Conservation (phyloP, 2,888 invertebrate species). For the Ischnus inquisitorius region DNA sequence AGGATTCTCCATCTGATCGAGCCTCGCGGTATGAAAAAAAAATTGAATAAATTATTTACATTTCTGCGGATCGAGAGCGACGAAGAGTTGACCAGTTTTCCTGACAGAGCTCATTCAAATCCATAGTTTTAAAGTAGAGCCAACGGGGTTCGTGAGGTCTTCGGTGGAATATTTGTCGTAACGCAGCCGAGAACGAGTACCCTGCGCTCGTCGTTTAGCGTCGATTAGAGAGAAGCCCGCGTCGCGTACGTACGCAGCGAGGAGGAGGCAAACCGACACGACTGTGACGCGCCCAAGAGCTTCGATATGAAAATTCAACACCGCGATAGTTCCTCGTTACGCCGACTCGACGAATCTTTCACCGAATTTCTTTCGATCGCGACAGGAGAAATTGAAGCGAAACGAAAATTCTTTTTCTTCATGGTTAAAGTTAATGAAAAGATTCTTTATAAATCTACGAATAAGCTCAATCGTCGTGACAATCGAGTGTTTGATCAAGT, state of each 20-base stretch:
- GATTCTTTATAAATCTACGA: not conserved
- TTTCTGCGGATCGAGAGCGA: not conserved
- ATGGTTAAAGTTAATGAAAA: not conserved
- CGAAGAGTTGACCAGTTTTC: not conserved
- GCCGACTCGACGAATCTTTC: not conserved
- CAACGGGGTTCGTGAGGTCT: not conserved
- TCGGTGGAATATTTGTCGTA: not conserved
- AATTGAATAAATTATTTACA: not conserved
- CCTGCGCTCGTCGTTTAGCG: slow-evolving; percentile 65
- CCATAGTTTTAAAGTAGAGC: not conserved
- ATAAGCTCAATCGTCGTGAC: slow-evolving; percentile 31
- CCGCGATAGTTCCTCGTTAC: not conserved
- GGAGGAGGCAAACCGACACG: slow-evolving; percentile 41
- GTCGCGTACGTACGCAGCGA: slow-evolving; percentile 41
- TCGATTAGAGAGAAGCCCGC: slow-evolving; percentile 63
- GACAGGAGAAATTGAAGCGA: not conserved
- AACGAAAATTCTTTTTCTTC: not conserved
- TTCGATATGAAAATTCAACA: slow-evolving; percentile 37
- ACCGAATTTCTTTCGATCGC: too few relatives aligned
- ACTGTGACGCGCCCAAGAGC: slow-evolving; percentile 12
- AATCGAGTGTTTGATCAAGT: slow-evolving; percentile 30
- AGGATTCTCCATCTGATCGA: not conserved
- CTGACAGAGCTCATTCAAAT: not conserved
- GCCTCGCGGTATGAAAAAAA: not conserved
- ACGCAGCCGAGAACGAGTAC: slow-evolving; percentile 38